Conservation (phyloP, 2,888 invertebrate genomes). For the Ormyrus thymus region DNA sequence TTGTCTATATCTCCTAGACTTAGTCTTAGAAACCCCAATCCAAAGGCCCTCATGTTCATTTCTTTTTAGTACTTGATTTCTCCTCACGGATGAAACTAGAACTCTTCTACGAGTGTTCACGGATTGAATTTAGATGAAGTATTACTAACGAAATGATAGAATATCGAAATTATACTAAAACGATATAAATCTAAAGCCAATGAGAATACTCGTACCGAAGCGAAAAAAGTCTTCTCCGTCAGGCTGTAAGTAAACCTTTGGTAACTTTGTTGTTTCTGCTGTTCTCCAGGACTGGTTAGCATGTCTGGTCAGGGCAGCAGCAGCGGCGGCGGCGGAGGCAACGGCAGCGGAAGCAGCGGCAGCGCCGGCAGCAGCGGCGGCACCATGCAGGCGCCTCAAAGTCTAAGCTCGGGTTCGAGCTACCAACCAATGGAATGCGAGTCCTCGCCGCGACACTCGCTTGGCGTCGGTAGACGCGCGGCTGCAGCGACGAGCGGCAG, state of each 20-base stretch:
- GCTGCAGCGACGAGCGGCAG: slow-evolving; percentile 55
- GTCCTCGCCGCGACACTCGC: slow-evolving; percentile 78
- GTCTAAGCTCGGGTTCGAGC: slow-evolving; percentile 59
- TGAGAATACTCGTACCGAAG: not conserved
- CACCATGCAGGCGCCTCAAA: slow-evolving; percentile 51
- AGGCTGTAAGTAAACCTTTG: not conserved
- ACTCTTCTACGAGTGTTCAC: not conserved
- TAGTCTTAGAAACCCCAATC: slow-evolving; percentile 37
- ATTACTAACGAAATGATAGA: not conserved
- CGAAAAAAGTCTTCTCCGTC: slow-evolving; percentile 20
- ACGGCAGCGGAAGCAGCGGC: slow-evolving; percentile 67
- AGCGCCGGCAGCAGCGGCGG: slow-evolving; percentile 20
- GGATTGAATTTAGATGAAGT: not conserved
- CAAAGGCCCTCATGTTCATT: slow-evolving; percentile 38
- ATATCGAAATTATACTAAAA: not conserved
- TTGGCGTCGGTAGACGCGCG: slow-evolving; percentile 65
- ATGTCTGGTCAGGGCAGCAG: slow-evolving; percentile 74
- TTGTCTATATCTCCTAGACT: slow-evolving; percentile 32
- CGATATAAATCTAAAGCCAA: not conserved
- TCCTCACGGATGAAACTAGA: slow-evolving; percentile 21
- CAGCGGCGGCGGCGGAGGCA: slow-evolving; percentile 61
- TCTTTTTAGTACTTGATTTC: slow-evolving; percentile 31
- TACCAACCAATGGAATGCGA: slow-evolving; percentile 88
- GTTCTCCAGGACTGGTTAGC: slow-evolving; percentile 72
- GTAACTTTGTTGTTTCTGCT: slow-evolving; percentile 14